Evolutionary conservation across 1,140 invertebrate species (phyloP).

Genomic region (Macrobrachium nipponense): DNA sequence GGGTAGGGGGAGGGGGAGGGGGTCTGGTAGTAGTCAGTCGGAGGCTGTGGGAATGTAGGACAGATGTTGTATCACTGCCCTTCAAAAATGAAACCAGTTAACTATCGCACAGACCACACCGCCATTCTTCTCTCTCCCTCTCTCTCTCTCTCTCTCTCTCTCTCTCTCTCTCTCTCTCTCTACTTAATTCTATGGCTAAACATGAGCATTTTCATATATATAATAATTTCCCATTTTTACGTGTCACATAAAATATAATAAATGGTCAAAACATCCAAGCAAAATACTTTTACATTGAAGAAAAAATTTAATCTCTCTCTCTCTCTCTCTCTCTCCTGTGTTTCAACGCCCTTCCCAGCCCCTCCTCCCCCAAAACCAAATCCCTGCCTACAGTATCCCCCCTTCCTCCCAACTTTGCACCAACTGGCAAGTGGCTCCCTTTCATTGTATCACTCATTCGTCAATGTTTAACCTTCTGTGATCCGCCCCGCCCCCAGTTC

Average conservation of each 20-base stretch:
- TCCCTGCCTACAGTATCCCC: neutral
- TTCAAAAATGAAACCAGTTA: neutral
- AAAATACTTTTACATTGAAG: neutral
- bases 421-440: neutral
- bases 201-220: no score
- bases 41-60: neutral
- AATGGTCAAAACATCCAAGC: no score
- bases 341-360: neutral
- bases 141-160: neutral
- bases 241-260: no score
- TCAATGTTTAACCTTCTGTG: no score
- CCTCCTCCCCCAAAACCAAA: neutral
- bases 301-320: neutral
- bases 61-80: neutral
- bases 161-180: neutral
- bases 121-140: neutral
- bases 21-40: neutral
- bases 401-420: neutral
- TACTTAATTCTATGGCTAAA: no score
- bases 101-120: neutral
- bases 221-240: no score
- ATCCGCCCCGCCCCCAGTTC: no score
- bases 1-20: neutral
- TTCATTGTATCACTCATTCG: neutral
- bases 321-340: neutral